Base-by-base conservation (phyloP, 2,113 vertebrate species). In the Daubentonia madagascariensis region DNA sequence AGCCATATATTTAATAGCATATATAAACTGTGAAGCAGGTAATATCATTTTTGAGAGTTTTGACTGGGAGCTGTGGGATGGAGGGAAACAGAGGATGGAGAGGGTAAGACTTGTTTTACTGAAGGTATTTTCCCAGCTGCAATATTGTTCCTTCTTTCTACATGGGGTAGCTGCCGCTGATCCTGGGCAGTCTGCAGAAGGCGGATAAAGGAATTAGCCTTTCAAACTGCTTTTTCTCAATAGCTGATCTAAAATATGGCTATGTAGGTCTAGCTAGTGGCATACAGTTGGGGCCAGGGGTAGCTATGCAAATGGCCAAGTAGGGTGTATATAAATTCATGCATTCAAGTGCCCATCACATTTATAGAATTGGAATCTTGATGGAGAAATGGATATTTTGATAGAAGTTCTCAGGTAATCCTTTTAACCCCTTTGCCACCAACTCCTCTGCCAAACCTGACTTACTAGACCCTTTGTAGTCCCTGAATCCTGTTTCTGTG, bases 221-320 rank as follows among this genome's bases (percentile, higher is more conserved):
- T 63, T 89, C 25, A 30, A 22, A 48, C 11, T 37, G 4, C 20
- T 23, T 52, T 35, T 89, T 57, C 43, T 17, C 32, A 23, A 43
- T 37, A 50, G 37, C 22, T 85, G 7, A 54, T 43, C 20, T 59
- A 35, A 50, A 90, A 8, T 22, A 22, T 12, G 22, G 30, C 50
- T 35, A 1, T 54, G 23, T 76, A 57, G 45, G 30, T 63, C 40
- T 35, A 40, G 76, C 28, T 63, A 4, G 22, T 37, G 73, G 10
- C 35, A 48, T 13, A 25, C 43, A 37, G 0, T 35, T 2, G 5
- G 28, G 9, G 32, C 12, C 22, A 7, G 7, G 2, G 10, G 8
- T 11, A 22, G 22, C 30, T 65, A 13, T 48, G 59, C 35, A 61
- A 17, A 14, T 78, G 11, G 32, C 57, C 54, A 48, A 37, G 11